Evolutionary conservation across 2,888 invertebrate genomes (phyloP).

Genomic region (Pseudoips prasinana): DNA sequence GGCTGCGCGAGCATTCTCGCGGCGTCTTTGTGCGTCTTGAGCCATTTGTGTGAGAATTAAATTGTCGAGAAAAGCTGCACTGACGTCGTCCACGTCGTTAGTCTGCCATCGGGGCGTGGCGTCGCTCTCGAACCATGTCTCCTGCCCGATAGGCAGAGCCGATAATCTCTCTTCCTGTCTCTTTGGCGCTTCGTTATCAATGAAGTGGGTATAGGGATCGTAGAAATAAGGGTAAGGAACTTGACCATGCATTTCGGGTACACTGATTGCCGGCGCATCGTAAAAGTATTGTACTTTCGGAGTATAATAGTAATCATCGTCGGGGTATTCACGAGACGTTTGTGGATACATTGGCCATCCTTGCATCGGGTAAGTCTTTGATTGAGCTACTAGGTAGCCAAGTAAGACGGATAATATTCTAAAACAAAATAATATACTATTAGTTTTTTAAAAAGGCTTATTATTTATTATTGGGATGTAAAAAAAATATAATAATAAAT

Average conservation of each 20-base stretch:
- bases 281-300: slow-evolving; percentile 77
- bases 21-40: slow-evolving; percentile 78
- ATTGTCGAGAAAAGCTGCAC: slow-evolving; percentile 85
- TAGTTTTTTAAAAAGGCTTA: no score
- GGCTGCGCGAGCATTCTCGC: slow-evolving; percentile 71
- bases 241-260: slow-evolving; percentile 65
- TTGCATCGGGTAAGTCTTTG: slow-evolving; percentile 68
- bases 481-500: no score
- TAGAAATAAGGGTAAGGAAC: slow-evolving; percentile 71
- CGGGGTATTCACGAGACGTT: slow-evolving; percentile 73
- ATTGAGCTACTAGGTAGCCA: slow-evolving; percentile 73
- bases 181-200: slow-evolving; percentile 81
- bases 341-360: slow-evolving; percentile 76
- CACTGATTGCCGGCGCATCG: slow-evolving; percentile 59
- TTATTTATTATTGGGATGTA: slow-evolving; percentile 3
- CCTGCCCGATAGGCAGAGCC: slow-evolving; percentile 84
- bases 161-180: slow-evolving; percentile 84
- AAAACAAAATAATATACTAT: slow-evolving; percentile 52
- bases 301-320: slow-evolving; percentile 81
- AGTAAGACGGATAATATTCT: slow-evolving; percentile 66
- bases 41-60: slow-evolving; percentile 85
- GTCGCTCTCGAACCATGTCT: slow-evolving; percentile 84
- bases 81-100: slow-evolving; percentile 76
- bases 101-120: slow-evolving; percentile 64
- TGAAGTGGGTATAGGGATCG: slow-evolving; percentile 74